Evolutionary conservation across 2,888 invertebrate species (phyloP).

Genomic region (Nasonovia ribisnigri): DNA sequence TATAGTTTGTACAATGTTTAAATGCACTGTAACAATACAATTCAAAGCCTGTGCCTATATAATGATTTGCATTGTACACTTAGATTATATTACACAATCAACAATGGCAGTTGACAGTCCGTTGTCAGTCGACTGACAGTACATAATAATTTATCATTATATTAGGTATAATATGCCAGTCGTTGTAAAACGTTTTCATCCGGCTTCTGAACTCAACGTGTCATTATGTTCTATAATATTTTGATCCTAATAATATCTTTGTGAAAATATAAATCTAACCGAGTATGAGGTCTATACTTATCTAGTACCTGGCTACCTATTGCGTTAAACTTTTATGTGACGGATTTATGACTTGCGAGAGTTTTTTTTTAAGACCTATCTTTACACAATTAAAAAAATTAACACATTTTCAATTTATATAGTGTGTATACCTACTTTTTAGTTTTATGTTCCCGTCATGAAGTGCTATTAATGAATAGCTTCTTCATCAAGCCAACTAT

Average conservation of each 20-base stretch:
- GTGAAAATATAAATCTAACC: neutral
- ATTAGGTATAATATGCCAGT: neutral
- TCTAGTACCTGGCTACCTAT: neutral
- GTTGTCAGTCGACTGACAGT: neutral
- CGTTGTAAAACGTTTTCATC: constrained; percentile 1
- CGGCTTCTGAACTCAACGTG: constrained; percentile 9
- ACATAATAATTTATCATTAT: neutral
- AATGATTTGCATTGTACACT: neutral
- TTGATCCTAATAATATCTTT: neutral
- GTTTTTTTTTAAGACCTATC: neutral
- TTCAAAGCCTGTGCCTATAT: neutral
- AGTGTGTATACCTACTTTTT: neutral
- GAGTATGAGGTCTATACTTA: neutral
- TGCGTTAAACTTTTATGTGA: constrained; percentile 5
- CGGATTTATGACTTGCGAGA: neutral
- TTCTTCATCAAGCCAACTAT: too few species aligned
- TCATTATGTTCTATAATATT: neutral
- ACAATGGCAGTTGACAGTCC: constrained; percentile 30
- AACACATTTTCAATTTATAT: neutral
- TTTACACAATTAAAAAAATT: neutral
- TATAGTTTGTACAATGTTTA: neutral
- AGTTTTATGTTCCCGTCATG: neutral
- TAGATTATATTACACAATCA: constrained; percentile 5
- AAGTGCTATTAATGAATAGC: too few species aligned
- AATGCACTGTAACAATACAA: neutral